Evolutionary conservation across 2,113 vertebrate genomes (phyloP).

Genomic region (Sturnira hondurensis): DNA sequence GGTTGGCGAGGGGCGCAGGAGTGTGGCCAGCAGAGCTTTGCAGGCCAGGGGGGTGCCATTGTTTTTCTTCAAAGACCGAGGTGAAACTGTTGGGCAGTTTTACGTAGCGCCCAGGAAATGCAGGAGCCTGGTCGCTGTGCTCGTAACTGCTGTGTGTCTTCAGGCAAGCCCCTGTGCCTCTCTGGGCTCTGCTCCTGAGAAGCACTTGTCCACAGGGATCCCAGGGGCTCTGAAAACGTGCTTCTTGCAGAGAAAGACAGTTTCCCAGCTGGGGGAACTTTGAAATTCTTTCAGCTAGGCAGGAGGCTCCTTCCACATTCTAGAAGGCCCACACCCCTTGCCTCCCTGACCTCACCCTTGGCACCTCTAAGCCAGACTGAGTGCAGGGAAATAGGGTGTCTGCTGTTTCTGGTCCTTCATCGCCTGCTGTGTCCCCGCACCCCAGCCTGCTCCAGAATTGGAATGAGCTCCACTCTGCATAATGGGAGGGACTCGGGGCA

Average conservation of each 20-base stretch:
- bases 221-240: fast-evolving
- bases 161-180: background rate
- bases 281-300: background rate
- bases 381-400: fast-evolving
- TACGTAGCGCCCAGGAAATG: fast-evolving
- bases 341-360: background rate
- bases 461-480: fast-evolving
- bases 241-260: fast-evolving
- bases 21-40: background rate
- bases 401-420: background rate
- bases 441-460: background rate
- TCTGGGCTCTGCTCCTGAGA: background rate
- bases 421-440: fast-evolving
- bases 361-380: fast-evolving
- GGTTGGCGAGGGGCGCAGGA: fast-evolving
- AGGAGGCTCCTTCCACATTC: background rate
- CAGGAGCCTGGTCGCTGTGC: fast-evolving
- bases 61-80: background rate
- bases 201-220: background rate
- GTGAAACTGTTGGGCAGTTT: background rate
- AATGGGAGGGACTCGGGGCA: background rate
- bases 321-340: background rate
- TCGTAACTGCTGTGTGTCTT: background rate
- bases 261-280: background rate
- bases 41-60: too few species aligned